Evolutionary conservation across 2,888 invertebrate genomes (phyloP).

Genomic region (Diplazon laetatorius): DNA sequence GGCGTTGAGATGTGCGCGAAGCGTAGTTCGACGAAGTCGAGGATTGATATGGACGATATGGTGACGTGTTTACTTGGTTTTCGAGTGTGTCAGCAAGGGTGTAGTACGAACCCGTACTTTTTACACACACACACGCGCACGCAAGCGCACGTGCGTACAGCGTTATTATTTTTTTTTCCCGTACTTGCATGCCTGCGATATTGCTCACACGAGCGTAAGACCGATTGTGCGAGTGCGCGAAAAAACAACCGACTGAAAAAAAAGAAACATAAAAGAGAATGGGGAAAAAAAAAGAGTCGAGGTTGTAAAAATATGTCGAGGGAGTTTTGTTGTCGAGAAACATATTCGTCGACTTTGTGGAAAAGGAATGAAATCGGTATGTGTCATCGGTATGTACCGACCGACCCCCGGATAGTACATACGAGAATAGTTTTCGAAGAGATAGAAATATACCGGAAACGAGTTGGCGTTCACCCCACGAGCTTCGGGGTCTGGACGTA

Average conservation of each 20-base stretch:
- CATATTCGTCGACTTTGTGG: neutral
- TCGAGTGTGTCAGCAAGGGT: too few relatives aligned
- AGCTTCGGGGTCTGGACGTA: neutral
- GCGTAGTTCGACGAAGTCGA: too few relatives aligned
- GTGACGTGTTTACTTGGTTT: too few relatives aligned
- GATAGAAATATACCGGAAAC: conserved; percentile 9
- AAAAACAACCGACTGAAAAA: conserved; percentile 43
- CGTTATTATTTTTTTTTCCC: too few relatives aligned
- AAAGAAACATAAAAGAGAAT: conserved; percentile 23
- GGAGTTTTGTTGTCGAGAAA: conserved; percentile 13
- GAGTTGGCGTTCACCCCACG: neutral
- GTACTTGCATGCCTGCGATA: conserved; percentile 6
- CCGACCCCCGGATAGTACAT: neutral
- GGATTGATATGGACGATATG: too few relatives aligned
- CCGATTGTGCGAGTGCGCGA: neutral
- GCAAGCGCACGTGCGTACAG: too few relatives aligned
- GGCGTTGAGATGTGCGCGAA: too few relatives aligned
- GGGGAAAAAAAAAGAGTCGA: conserved; percentile 31
- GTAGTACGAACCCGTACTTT: too few relatives aligned
- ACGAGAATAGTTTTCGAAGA: conserved; percentile 12
- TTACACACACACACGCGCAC: too few relatives aligned
- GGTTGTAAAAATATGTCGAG: conserved; percentile 40
- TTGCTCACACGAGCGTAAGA: conserved; percentile 9
- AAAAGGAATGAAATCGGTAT: conserved; percentile 38
- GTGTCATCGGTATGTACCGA: conserved; percentile 34